Percentiles rank a stretch among this genome's conserved stretches.
These are phyloP conservation scores for Pristionchus maxplancki DNA, from an alignment of 2,888 invertebrate genomes.

Conservation along the genomic window DNA sequence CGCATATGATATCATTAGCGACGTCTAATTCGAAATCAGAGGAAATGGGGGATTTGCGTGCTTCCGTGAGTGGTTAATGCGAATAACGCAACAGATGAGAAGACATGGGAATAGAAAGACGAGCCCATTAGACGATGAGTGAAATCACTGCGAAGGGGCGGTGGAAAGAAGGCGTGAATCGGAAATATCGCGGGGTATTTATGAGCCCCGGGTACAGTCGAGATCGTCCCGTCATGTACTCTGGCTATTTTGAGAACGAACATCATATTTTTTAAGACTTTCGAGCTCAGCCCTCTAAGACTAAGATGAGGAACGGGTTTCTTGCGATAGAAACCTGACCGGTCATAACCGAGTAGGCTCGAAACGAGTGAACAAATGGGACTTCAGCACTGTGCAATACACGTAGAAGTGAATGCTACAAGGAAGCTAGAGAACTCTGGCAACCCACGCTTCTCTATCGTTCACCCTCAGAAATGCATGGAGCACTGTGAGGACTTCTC, in stretches of 20 bases:
- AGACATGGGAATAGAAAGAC: not conserved
- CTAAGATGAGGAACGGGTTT: too few species aligned
- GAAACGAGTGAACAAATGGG: too few species aligned
- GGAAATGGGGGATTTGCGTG: not conserved
- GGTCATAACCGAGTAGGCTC: too few species aligned
- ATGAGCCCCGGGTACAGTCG: not conserved
- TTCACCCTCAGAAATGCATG: not conserved
- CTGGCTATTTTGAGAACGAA: too few species aligned
- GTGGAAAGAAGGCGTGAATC: not conserved
- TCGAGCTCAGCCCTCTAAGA: too few species aligned
- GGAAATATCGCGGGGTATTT: not conserved
- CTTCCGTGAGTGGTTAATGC: not conserved
- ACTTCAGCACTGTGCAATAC: too few species aligned
- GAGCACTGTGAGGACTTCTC: not conserved
- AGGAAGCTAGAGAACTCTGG: too few species aligned
- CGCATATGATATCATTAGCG: not conserved
- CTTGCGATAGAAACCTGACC: too few species aligned
- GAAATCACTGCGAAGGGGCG: not conserved
- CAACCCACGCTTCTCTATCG: not conserved
- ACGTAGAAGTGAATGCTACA: too few species aligned
- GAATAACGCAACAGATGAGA: not conserved
- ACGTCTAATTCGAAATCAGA: not conserved
- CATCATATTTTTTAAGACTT: too few species aligned
- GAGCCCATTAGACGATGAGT: not conserved
- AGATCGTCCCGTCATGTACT: too few species aligned